Evolutionary conservation across 2,888 invertebrate genomes (phyloP).

Genomic region (Ophion costatus): DNA sequence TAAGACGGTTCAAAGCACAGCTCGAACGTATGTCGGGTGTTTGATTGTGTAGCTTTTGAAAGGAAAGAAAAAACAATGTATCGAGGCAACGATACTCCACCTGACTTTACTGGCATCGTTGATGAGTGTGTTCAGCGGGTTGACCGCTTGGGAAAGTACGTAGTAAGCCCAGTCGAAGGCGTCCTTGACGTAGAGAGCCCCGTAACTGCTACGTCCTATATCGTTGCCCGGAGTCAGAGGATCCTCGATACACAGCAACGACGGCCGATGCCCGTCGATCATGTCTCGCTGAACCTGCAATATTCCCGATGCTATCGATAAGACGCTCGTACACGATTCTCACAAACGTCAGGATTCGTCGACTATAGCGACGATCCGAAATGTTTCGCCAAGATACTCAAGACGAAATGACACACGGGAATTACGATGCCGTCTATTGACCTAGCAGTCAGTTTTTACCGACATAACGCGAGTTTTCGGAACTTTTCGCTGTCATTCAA

Average conservation of each 20-base stretch:
- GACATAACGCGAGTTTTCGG: too few species aligned
- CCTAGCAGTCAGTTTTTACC: too few species aligned
- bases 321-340: background rate
- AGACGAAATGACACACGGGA: too few species aligned
- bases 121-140: conserved; percentile 84
- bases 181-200: conserved; percentile 94
- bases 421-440: too few species aligned
- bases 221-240: conserved; percentile 98
- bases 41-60: background rate
- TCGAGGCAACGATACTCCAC: conserved; percentile 71
- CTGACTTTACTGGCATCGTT: conserved; percentile 85
- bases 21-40: background rate
- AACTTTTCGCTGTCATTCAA: too few species aligned
- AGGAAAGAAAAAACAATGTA: background rate
- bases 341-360: background rate
- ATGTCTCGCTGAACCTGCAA: conserved; percentile 92
- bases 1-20: background rate
- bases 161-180: conserved; percentile 99
- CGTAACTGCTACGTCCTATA: conserved; percentile 98
- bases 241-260: conserved; percentile 98
- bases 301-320: background rate
- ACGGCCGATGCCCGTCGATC: conserved; percentile 97
- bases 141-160: conserved; percentile 91
- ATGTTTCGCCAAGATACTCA: background rate
- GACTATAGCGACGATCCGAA: background rate